Evolutionary conservation across 1,140 invertebrate genomes (phyloP), one percentile per base, ranked within the genome.

Genomic region (Antheraea pernyi): DNA sequence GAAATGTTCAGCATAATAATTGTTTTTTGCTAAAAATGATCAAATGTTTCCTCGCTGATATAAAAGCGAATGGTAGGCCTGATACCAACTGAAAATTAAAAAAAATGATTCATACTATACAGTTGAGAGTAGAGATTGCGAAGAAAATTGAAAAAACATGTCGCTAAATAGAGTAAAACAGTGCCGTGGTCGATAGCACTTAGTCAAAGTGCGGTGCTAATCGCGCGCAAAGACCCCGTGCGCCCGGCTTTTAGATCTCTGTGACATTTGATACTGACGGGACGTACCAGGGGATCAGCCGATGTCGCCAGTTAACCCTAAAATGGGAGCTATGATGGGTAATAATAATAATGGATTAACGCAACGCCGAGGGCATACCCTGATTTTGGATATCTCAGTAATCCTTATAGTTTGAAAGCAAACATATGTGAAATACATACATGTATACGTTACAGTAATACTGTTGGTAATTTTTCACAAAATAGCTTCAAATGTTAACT

Each of bases 311-410:
- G 76, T 87, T 85, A 87, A 85, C 83, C 83, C 85, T 85, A 80
- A 85, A 85, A 85, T 78, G 82, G 80, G 78, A 77, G 77, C 78
- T 78, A 81, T 85, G 83, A 86, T 84, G 84, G 82, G 81, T 84
- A 85, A 79, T 80, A 83, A 82, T 85, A 86, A 78, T 80, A 83
- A 82, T 84, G 85, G 83, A 83, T 84, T 86, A 88, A 84, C 81
- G 80, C 75, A 80, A 72, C 75, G 76, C 46, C 16, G 46, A 53
- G 46, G 46, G 46, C 46, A 16, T 53, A 53, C 46, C 6, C 46
- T 13, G 46, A 1, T 53, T 53, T 53, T 11, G 46, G 13, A 53
- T 53, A 53, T 16, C 46, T 11, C 46, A 53, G 46, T 53, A 53
- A 53, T 53, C 46, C 46, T 13, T 13, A 6, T 53, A 53, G 16